These are phyloP conservation scores for Stenurella melanura DNA, from an alignment of 2,888 invertebrate genomes.

Conservation along the genomic window DNA sequence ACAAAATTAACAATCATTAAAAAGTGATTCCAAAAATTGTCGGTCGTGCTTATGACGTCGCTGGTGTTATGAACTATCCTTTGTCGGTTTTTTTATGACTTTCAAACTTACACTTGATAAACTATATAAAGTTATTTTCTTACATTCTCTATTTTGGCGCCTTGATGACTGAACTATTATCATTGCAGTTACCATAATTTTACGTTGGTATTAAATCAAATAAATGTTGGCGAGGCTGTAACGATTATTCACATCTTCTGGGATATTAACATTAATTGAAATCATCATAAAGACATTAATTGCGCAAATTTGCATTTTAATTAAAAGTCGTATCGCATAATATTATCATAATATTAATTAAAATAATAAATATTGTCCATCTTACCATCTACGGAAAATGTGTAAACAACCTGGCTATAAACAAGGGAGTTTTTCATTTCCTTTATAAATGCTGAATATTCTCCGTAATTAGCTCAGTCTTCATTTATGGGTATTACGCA, in stretches of 20 bases:
- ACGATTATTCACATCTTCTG: slow-evolving; percentile 3
- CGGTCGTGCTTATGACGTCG: no score
- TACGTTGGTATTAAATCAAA: neutral
- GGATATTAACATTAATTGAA: slow-evolving; percentile 28
- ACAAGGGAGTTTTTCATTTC: neutral
- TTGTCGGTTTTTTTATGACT: no score
- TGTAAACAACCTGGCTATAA: neutral
- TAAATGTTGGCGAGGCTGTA: neutral
- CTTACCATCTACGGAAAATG: neutral
- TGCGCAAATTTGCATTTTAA: slow-evolving; percentile 26
- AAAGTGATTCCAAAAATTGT: no score
- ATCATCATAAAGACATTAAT: slow-evolving; percentile 25
- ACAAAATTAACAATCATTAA: no score
- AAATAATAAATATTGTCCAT: slow-evolving; percentile 20
- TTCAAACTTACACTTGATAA: no score
- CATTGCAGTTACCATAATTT: neutral
- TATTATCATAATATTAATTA: slow-evolving; percentile 17
- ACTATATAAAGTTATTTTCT: no score
- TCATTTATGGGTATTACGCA: no score
- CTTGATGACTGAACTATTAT: neutral
- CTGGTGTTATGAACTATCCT: no score
- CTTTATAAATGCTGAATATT: no score
- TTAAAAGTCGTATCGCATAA: slow-evolving; percentile 27
- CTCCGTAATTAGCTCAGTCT: no score
- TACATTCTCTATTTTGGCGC: no score